Base-by-base conservation (phyloP, 2,888 invertebrate genomes). In the Ommatoiulus sabulosus region DNA sequence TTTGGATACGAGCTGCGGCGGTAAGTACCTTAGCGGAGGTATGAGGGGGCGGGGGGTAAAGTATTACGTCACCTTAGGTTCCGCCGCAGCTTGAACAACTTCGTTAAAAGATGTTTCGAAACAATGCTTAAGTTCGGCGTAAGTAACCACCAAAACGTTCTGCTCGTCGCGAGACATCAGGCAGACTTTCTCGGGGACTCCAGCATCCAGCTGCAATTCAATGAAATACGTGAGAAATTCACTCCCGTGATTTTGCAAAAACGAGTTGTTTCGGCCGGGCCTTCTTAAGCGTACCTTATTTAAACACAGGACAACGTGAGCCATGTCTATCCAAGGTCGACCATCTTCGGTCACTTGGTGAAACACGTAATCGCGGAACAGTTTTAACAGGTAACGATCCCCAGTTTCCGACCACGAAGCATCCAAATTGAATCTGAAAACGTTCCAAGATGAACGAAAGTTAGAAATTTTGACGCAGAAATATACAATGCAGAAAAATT, bases 341-440 rank as follows among this genome's bases (percentile, higher is more conserved):
- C 98, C 98, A 91, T 98, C 98, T 90, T 96, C 96, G 20, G 96
- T 95, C 90, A 98, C 97, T 93, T 98, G 97, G 94, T 99, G 99
- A 94, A 99, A 99, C 91, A 99, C 94, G 93, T 97, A 98, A 94
- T 99, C 99, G 90, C 99, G 95, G 94, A 99, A 99, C 92, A 99
- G 94, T 94, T 99, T 99, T 93, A 99, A 94, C 96, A 99, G 97
- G 93, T 99, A 99, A 88, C 99, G 95, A 93, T 99, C 98, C 35
- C 99, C 99, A 43, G 99, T 99, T 93, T 99, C 99, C 57, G 98
- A 96, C 99, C 99, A 99, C 17, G 97, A 95, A 15, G 96, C 95
- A 93, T 99, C 99, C 95, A 97, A 93, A 92, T 97, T 97, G 92
- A 98, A 95, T 92, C 97, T 97, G 92, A n/a, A 92, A 84, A n/a